A percentile compares a stretch with the other conserved stretches of the same genome.
Evolutionary conservation across 1,140 invertebrate genomes (phyloP).

Genomic region (Bombus superbus): DNA sequence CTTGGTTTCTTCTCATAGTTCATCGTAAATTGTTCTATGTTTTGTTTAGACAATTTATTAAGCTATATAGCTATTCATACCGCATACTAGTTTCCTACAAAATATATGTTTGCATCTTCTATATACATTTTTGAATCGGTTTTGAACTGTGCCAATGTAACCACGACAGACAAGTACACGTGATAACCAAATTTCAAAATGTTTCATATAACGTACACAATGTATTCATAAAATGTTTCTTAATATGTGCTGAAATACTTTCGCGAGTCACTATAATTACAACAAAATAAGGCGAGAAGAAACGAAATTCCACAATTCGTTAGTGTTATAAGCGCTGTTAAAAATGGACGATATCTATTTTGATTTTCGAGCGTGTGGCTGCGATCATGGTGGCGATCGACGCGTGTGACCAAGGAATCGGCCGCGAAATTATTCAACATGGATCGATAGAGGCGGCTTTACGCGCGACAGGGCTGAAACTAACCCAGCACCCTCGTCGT

Average conservation of each 20-base stretch:
- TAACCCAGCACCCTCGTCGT: constrained; percentile 19
- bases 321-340: background rate
- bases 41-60: background rate
- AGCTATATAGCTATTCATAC: too few relatives aligned
- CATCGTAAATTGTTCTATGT: background rate
- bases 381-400: constrained; percentile 22
- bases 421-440: constrained; percentile 79
- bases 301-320: background rate
- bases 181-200: too few relatives aligned
- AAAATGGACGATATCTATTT: background rate
- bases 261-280: background rate
- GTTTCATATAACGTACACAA: background rate
- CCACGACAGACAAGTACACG: too few relatives aligned
- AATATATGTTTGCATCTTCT: too few relatives aligned
- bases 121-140: too few relatives aligned
- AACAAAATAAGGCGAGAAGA: background rate
- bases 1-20: background rate
- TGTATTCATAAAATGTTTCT: too few relatives aligned
- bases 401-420: constrained; percentile 68
- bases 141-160: too few relatives aligned
- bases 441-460: constrained; percentile 75
- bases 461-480: constrained; percentile 71
- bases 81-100: too few relatives aligned
- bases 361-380: background rate
- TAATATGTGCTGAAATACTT: background rate